Conservation (phyloP, 2,888 invertebrate genomes). For the Lochmaea crataegi region DNA sequence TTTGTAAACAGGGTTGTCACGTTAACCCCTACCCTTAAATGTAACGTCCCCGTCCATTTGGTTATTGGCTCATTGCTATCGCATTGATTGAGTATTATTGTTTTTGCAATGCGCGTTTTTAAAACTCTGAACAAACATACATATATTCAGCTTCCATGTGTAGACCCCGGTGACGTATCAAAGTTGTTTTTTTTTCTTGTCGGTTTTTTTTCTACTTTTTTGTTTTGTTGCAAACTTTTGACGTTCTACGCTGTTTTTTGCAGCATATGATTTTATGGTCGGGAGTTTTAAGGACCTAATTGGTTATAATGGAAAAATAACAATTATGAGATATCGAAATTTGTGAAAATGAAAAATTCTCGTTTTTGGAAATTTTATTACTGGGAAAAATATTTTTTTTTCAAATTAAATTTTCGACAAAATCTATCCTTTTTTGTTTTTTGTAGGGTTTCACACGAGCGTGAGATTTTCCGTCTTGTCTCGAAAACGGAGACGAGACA, state of each 20-base stretch:
- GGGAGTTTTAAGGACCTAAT: slow-evolving; percentile 21
- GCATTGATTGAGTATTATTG: slow-evolving; percentile 67
- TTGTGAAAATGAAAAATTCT: no score
- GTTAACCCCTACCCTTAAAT: slow-evolving; percentile 61
- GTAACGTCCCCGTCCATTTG: slow-evolving; percentile 65
- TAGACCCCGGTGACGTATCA: slow-evolving; percentile 55
- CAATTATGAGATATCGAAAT: no score
- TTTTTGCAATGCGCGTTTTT: slow-evolving; percentile 67
- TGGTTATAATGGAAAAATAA: slow-evolving; percentile 44
- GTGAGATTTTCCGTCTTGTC: no score
- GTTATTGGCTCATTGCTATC: slow-evolving; percentile 68
- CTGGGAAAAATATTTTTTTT: no score
- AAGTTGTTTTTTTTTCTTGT: slow-evolving; percentile 50
- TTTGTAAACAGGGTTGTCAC: slow-evolving; percentile 68
- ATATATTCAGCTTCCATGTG: slow-evolving; percentile 53
- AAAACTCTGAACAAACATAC: slow-evolving; percentile 65
- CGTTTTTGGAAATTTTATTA: no score
- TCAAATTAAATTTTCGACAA: no score
- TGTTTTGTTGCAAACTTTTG: slow-evolving; percentile 40
- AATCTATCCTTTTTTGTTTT: no score
- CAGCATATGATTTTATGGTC: slow-evolving; percentile 20
- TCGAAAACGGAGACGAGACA: no score
- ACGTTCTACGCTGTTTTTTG: slow-evolving; percentile 32
- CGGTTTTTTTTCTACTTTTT: slow-evolving; percentile 44
- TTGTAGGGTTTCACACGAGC: no score